Base-by-base conservation (phyloP, 2,888 invertebrate genomes). In the Osmoderma eremita region DNA sequence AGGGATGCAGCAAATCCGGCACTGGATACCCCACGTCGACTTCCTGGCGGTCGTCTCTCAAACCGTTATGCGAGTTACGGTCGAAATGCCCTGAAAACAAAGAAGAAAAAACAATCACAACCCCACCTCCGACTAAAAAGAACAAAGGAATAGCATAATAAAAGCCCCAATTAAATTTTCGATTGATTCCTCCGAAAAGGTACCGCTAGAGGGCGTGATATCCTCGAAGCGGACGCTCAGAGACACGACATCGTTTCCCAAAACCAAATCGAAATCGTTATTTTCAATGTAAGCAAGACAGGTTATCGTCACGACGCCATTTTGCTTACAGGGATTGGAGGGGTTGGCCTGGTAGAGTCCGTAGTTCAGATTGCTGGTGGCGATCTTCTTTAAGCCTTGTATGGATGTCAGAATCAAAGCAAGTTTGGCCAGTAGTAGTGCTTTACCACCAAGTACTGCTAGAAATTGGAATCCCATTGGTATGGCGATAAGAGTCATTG, bases 391-490 rank as follows among this genome's bases (percentile, higher is more conserved):
- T 6, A 93, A 81, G 12, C 92, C 92, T 79, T 92, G 92, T 70
- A 93, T 91, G 0, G 92, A 91, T 1, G 92, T 91, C 10, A 93
- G 82, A 53, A 93, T 85, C 3, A 94, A 82, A 0, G 94, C 93
- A 88, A 93, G 90, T 83, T 93, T 93, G 1, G 93, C 91, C 17
- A 94, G 82, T 0, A 93, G 81, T 2, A 94, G 80, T 0, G 93
- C 93, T 78, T 93, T 94, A 30, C 93, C 93, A 3, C 92, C 92
- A 1, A 94, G 84, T 0, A 93, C 90, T 0, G 93, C 92, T 0
- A 94, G 84, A 80, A 94, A 90, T 79, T 94, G 93, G 78, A 94
- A 94, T 12, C 93, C 93, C 88, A 93, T 88, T 0, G 93, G 93
- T 12, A 93, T 84, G 0, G 93, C 78, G 2, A 93, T 88, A 79